Base-by-base conservation (phyloP, 2,113 vertebrate species). In the Sporophila hypoxantha region DNA sequence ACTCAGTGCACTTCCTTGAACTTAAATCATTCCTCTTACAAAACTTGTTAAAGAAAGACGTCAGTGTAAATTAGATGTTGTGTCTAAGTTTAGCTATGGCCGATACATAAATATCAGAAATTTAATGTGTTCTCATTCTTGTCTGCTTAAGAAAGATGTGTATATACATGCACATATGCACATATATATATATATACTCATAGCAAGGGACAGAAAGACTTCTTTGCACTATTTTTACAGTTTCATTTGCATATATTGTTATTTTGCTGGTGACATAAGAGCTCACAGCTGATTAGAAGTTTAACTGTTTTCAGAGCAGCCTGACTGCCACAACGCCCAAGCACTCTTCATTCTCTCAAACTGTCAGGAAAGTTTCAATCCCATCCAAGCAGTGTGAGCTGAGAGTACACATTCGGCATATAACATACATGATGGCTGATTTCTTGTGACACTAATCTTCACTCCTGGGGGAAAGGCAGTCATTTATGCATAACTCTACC, bases 11-110 rank as follows among this genome's bases (percentile, higher is more conserved):
- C 94, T 96, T 97, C 95, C 95, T 96, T 96, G 97, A 94, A 97
- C 96, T 97, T 97, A 96, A 97, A 97, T 97, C 96, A 97, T 97
- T 93, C 92, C 71, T 97, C 95, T 96, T 96, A 96, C 96, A 97
- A 97, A 97, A 97, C 96, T 97, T 97, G 96, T 97, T 97, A 97
- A 95, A 96, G 96, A 97, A 97, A 97, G 95, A 97, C 96, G 96
- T 97, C 97, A 97, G 94, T 96, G 96, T 95, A 97, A 97, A 97
- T 97, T 97, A 96, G 95, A 97, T 97, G 96, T 96, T 97, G 95
- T 87, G 80, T 92, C 97, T 97, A 97, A 97, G 95, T 97, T 97
- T 97, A 97, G 96, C 92, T 93, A 46, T 91, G 88, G 77, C 95
- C 76, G 36, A 85, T 90, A 95, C 92, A 96, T 96, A 97, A 97